Evolutionary conservation across 2,888 invertebrate species (phyloP).

Genomic region (Apamea crenata): DNA sequence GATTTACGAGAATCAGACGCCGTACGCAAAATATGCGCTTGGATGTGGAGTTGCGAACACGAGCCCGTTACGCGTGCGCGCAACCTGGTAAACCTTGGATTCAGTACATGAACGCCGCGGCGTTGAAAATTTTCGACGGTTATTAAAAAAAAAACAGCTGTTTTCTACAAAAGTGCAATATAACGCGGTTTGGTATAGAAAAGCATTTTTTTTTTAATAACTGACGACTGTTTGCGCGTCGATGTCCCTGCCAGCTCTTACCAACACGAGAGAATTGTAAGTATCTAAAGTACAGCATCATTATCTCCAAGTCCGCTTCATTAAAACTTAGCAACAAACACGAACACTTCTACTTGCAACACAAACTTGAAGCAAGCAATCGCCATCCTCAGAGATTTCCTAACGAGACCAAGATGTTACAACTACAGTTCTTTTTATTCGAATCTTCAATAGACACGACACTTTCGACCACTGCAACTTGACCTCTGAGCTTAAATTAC

Average conservation of each 20-base stretch:
- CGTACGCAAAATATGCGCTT: neutral
- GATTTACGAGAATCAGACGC: too few relatives aligned
- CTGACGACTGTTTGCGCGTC: too few relatives aligned
- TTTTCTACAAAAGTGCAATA: too few relatives aligned
- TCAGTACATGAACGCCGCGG: too few relatives aligned
- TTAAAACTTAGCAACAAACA: constrained; percentile 30
- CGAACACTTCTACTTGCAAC: constrained; percentile 47
- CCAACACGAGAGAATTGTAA: neutral
- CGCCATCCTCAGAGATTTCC: constrained; percentile 56
- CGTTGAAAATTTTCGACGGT: too few relatives aligned
- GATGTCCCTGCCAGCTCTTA: too few relatives aligned
- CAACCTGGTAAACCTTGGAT: too few relatives aligned
- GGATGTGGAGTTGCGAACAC: neutral
- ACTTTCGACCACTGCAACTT: constrained; percentile 40
- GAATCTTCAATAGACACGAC: constrained; percentile 66
- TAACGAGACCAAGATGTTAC: constrained; percentile 63
- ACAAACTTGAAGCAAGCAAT: constrained; percentile 40
- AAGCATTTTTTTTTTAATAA: too few relatives aligned
- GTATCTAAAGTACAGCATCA: constrained; percentile 4
- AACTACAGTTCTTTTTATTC: constrained; percentile 67
- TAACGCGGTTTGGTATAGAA: too few relatives aligned
- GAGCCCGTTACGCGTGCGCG: neutral
- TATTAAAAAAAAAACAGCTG: too few relatives aligned
- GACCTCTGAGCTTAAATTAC: constrained; percentile 46
- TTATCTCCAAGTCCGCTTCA: constrained; percentile 9